Base-by-base conservation (phyloP, 2,113 vertebrate species). In the Dinomys branickii region DNA sequence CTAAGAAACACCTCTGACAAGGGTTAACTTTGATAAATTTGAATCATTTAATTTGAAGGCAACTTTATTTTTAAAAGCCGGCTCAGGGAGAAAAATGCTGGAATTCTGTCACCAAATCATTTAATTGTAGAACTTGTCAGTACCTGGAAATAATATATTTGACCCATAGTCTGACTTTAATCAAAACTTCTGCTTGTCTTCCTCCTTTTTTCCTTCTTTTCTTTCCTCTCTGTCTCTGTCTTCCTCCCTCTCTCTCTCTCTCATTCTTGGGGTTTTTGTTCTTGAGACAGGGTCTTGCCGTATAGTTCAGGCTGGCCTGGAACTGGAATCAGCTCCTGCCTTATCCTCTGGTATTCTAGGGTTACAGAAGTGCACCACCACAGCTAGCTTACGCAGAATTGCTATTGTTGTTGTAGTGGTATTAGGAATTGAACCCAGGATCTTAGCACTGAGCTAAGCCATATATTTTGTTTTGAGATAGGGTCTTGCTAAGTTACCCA, bases 71-170 rank as follows among this genome's bases (percentile, higher is more conserved):
- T 38, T 6, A 75, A 44, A 47, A 75, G 41, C 24, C 11, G 44
- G 24, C 41, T 44, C 41, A 44, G 12, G 71, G 24, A 28, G 16
- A 4, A n/a, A n/a, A n/a, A n/a, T n/a, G n/a, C n/a, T n/a, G n/a
- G 28, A 75, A 75, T 75, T 75, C 71, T 75, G 22, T 75, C n/a
- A 44, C 9, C 24, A 44, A 28, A 44, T 47, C 22, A 54, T 44
- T 93, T n/a, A 89, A 73, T 91, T 88, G 88, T 75, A 95, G 80
- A 95, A 77, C 86, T 89, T 75, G 41, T 50, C 33, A 65, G 89
- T 59, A 89, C 8, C 19, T 54, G 58, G 80, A 50, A 20, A 78
- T 52, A 90, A 30, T 50, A 35, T 84, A 75, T 54, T 85, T 84
- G 52, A 88, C 8, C n/a, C 63, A 26, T 59, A 80, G 33, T 58